Base-by-base conservation (phyloP, 2,113 vertebrate genomes). In the Pseudopodoces humilis region DNA sequence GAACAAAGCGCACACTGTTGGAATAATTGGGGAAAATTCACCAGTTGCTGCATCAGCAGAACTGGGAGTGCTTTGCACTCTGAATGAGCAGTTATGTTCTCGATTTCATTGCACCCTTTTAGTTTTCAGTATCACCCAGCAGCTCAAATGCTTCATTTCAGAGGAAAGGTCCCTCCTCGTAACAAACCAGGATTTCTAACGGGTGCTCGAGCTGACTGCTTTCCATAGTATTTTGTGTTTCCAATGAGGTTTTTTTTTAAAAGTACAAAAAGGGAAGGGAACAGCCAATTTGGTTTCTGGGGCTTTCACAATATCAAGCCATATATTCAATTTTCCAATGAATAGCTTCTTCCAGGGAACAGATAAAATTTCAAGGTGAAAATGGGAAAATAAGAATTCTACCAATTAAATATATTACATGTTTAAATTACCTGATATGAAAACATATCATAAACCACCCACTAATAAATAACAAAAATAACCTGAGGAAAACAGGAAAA, bases 1-100 rank as follows among this genome's bases (percentile, higher is more conserved):
- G 95, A 93, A 95, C 92, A 93, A 93, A 90, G 86, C 86, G 63
- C 27, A 53, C 23, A 30, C 59, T 35, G 53, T 63, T 89, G 41
- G 52, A 70, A 35, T 81, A 86, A 82, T 46, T 39, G 71, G 71
- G 64, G 58, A 6, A 60, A 67, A 83, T 28, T 85, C 71, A 55
- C 6, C 59, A 35, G 53, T 11, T 71, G 74, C 58, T 90, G 69
- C 77, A 65, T 78, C 80, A 95, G 92, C 56, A 87, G 56, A 46
- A 82, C 41, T 50, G 60, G 65, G 83, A 90, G 82, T n/a, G 77
- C 28, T 77, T 64, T 95, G 88, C 87, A 63, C 79, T 71, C 64
- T 83, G 28, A 90, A 46, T 56, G n/a, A 95, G 55, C 60, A 77
- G 64, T 88, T 60, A 63, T 15, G 39, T 25, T 83, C 62, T 90